A percentile compares a stretch with the other conserved stretches of the same genome.
Conservation (phyloP, 2,888 invertebrate species). For the Orthosia gothica region DNA sequence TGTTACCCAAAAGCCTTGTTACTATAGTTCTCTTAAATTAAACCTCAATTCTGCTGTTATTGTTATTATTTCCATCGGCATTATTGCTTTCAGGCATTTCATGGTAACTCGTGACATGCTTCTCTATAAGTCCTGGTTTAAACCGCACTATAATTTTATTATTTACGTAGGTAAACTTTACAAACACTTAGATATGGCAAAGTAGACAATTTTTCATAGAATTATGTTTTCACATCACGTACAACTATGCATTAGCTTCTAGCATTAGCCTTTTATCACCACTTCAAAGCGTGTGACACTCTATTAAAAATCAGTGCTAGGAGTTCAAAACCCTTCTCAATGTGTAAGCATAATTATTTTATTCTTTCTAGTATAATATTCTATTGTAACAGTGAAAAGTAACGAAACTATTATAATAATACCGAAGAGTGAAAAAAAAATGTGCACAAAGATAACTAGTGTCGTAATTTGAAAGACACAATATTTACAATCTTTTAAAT, state of each 20-base stretch:
- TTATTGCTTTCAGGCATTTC: neutral
- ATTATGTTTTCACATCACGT: slow-evolving; percentile 8
- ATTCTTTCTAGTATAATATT: slow-evolving; percentile 4
- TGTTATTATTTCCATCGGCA: neutral
- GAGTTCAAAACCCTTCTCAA: neutral
- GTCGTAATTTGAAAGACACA: slow-evolving; percentile 41
- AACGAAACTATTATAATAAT: neutral
- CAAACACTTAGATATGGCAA: neutral
- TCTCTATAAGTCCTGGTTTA: neutral
- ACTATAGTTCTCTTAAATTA: slow-evolving; percentile 25
- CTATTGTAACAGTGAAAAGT: slow-evolving; percentile 13
- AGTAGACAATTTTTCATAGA: neutral
- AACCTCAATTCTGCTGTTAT: slow-evolving; percentile 26
- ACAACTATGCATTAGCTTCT: slow-evolving; percentile 15
- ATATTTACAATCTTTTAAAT: slow-evolving; percentile 30
- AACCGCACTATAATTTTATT: neutral
- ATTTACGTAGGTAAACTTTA: neutral
- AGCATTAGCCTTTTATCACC: neutral
- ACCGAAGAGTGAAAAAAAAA: slow-evolving; percentile 6
- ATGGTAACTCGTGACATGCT: neutral
- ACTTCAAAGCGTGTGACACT: slow-evolving; percentile 15
- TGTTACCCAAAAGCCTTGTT: slow-evolving; percentile 42
- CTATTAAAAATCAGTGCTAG: slow-evolving; percentile 6
- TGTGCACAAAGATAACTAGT: slow-evolving; percentile 28
- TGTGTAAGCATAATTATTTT: neutral